Evolutionary conservation across 2,888 invertebrate genomes (phyloP).

Genomic region (Cheilosia impressa): DNA sequence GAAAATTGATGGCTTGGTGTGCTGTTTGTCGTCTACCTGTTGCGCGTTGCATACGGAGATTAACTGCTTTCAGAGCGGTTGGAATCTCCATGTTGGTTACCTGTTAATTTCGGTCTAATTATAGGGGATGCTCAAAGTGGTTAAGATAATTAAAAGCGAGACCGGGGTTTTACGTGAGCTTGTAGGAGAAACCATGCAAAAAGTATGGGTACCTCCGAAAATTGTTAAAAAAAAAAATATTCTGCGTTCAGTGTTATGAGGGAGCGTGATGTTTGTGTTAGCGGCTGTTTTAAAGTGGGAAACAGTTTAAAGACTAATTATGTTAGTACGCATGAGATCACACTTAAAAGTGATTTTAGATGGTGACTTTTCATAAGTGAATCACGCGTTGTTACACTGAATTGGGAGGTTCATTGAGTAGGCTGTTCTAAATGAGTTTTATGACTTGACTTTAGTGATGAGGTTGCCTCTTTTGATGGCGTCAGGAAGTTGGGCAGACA

Average conservation of each 20-base stretch:
- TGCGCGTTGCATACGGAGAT: background rate
- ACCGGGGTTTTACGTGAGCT: background rate
- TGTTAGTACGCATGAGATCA: constrained; percentile 30
- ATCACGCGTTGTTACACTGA: background rate
- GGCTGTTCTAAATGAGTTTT: no score
- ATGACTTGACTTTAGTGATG: no score
- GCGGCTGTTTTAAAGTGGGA: constrained; percentile 14
- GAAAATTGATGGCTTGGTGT: constrained; percentile 28
- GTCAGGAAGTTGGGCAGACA: no score
- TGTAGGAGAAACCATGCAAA: constrained; percentile 20
- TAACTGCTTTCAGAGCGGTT: constrained; percentile 1
- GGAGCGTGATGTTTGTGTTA: constrained; percentile 48
- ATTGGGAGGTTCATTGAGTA: no score
- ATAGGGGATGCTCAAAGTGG: constrained; percentile 50
- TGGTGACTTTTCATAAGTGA: background rate
- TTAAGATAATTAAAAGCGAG: constrained; percentile 57
- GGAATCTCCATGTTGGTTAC: constrained; percentile 19
- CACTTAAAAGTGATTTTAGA: constrained; percentile 20
- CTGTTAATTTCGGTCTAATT: constrained; percentile 63
- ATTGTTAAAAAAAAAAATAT: background rate
- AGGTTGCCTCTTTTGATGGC: no score
- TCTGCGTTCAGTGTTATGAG: background rate
- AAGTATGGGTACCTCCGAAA: background rate
- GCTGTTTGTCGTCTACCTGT: constrained; percentile 35
- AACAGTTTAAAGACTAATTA: constrained; percentile 11